Conservation (phyloP, 1,140 invertebrate species). For the Zophobas morio region DNA sequence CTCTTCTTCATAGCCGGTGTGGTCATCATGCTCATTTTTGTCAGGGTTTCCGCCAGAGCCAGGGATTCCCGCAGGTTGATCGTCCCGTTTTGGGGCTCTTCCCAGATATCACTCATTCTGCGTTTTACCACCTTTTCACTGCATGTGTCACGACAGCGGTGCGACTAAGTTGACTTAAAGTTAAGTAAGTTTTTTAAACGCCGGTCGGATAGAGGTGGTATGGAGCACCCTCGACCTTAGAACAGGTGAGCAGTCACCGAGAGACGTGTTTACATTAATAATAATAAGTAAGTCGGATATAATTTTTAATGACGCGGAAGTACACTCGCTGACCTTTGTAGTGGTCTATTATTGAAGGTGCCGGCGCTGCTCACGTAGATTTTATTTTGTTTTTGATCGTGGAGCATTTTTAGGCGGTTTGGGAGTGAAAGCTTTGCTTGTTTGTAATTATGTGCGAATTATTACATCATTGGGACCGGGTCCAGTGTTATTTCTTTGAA, state of each 20-base stretch:
- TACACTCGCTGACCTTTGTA: conserved; percentile 39
- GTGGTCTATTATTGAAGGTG: conserved; percentile 36
- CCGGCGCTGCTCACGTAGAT: neutral
- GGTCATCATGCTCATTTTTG: conserved; percentile 73
- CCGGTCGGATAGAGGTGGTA: conserved; percentile 37
- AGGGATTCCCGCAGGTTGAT: conserved; percentile 69
- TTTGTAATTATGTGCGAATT: neutral
- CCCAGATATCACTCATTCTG: conserved; percentile 19
- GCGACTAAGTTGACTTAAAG: conserved; percentile 20
- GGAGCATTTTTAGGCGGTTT: neutral
- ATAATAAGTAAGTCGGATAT: conserved; percentile 45
- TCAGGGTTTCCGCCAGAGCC: conserved; percentile 73
- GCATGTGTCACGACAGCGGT: conserved; percentile 13
- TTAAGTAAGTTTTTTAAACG: conserved; percentile 32
- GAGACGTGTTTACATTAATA: conserved; percentile 14
- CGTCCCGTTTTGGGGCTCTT: conserved; percentile 3
- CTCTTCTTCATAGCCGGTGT: conserved; percentile 71
- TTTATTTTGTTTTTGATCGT: conserved; percentile 13
- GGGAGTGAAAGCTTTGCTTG: neutral
- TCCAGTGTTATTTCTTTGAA: no score
- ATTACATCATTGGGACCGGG: neutral
- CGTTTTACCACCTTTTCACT: conserved; percentile 12
- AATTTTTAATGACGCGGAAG: conserved; percentile 37
- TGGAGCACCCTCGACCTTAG: conserved; percentile 38
- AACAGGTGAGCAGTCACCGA: conserved; percentile 21